Evolutionary conservation across 2,113 vertebrate genomes (phyloP), one percentile per base, ranked within the genome.

Genomic region (Cinclus mexicanus): DNA sequence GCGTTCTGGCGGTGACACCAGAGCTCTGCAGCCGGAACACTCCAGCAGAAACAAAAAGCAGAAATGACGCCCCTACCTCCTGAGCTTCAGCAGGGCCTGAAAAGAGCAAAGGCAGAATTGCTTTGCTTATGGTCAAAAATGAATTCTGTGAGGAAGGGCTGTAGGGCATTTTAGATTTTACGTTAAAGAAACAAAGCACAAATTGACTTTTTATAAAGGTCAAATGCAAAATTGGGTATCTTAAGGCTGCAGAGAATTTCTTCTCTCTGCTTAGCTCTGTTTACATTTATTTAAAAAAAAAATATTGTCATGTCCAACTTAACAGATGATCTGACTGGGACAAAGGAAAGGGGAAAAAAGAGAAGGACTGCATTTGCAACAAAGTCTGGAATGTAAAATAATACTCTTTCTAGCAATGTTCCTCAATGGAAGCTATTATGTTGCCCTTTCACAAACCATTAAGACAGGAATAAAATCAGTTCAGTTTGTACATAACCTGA

Each of bases 171-270:
- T 85, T 39, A 57, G 79, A 80, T 84, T 87, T 94, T 89, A 94
- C 5, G 33, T 70, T 81, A 82, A 94, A 87, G 85, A 96, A 95
- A 86, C 44, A 39, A 95, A 94, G 83, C 82, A 92, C 74, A 91
- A 88, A 95, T 93, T 96, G 97, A 94, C 94, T 96, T 94, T 96
- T 91, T 67, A 79, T 90, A 97, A 97, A 97, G 95, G 96, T 97
- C 95, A 96, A 95, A 78, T 91, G 93, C 93, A 95, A 94, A 89
- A 92, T 8, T 47, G 3, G 55, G 16, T 87, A 72, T 93, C 90
- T 95, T 76, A 69, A 92, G 71, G 93, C 88, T 83, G 75, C 71
- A 50, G 71, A 93, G 89, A 78, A 44, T 90, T 95, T 69, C 74
- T 89, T 26, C 39, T 72, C 87, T 42, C 41, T 91, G 44, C 50